Conservation (phyloP, 2,113 vertebrate genomes). For the Corapipo altera region DNA sequence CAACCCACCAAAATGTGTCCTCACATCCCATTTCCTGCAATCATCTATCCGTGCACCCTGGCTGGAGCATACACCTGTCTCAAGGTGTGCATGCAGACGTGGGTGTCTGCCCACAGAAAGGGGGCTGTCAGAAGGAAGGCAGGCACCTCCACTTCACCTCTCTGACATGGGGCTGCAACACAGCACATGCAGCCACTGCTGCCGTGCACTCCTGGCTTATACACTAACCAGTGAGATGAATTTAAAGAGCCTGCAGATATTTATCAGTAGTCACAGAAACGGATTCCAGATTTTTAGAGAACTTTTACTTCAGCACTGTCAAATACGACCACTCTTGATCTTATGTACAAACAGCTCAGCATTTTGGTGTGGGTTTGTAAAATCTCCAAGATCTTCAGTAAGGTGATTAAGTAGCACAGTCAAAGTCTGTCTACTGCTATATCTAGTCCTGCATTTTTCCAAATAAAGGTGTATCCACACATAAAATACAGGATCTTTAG, state of each 20-base stretch:
- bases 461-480: not conserved
- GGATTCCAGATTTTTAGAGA: not conserved
- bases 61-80: fast-evolving
- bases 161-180: fast-evolving
- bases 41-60: too few species aligned
- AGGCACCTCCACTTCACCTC: not conserved
- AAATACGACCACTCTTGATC: not conserved
- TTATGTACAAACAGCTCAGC: not conserved
- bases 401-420: not conserved
- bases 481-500: not conserved
- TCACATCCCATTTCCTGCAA: not conserved
- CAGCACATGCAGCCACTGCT: not conserved
- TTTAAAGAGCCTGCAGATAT: not conserved
- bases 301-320: not conserved
- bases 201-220: fast-evolving
- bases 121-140: not conserved
- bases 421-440: not conserved
- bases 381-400: not conserved
- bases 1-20: not conserved
- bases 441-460: not conserved
- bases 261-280: not conserved
- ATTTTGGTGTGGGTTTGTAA: not conserved
- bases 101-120: not conserved
- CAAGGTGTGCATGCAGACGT: fast-evolving
- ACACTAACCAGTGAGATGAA: not conserved